Conservation (phyloP, 2,888 invertebrate species). For the Gerris lacustris region DNA sequence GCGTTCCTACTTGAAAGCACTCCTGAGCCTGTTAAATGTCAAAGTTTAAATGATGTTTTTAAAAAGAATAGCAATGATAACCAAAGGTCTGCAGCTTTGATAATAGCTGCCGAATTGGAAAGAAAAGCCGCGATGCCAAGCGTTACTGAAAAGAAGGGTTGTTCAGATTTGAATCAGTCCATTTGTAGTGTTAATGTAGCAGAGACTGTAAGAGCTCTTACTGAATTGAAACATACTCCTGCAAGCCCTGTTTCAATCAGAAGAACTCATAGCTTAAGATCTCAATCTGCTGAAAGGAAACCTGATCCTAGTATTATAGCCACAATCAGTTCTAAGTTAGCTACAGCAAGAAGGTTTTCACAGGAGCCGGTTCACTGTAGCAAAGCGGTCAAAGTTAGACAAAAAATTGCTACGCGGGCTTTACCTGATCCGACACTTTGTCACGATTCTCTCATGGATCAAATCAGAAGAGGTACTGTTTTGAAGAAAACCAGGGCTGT, state of each 20-base stretch:
- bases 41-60: constrained; percentile 17
- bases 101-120: constrained; percentile 24
- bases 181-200: constrained; percentile 45
- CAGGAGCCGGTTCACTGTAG: constrained; percentile 51
- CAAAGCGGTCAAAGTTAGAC: constrained; percentile 57
- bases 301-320: constrained; percentile 57
- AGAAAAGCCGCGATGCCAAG: constrained; percentile 21
- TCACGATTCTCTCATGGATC: constrained; percentile 86
- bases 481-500: constrained; percentile 63
- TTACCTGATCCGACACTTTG: constrained; percentile 62
- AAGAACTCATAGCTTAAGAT: constrained; percentile 27
- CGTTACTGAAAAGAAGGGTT: constrained; percentile 16
- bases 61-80: constrained; percentile 25
- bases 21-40: constrained; percentile 22
- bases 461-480: constrained; percentile 75
- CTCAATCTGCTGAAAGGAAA: constrained; percentile 32
- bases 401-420: constrained; percentile 46
- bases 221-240: constrained; percentile 72
- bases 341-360: constrained; percentile 46
- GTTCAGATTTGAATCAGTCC: constrained; percentile 13
- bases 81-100: constrained; percentile 24
- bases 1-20: constrained; percentile 54
- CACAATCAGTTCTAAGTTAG: constrained; percentile 55
- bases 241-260: constrained; percentile 53
- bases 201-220: constrained; percentile 73